phyloP scores from a whole-genome alignment of 2,797 vertebrate genomes.

The Sebastolobus altivelis region DNA sequence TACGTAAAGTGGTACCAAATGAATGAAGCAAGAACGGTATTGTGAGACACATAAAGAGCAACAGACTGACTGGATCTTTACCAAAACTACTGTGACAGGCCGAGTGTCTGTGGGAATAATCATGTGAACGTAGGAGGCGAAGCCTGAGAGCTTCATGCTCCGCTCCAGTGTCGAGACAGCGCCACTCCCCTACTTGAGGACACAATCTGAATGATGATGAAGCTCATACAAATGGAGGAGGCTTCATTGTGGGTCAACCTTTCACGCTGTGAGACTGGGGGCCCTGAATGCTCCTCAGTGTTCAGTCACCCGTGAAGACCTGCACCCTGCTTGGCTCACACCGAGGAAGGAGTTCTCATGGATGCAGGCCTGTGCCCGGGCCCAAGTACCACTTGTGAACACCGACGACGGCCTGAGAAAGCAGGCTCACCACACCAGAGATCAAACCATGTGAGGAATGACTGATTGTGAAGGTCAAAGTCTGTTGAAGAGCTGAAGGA shows the following conservation, averaged over 20 bases:
- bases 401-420: constrained; percentile 48
- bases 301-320: constrained; percentile 79
- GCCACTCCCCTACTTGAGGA: constrained; percentile 70
- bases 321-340: constrained; percentile 67
- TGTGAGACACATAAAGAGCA: constrained; percentile 9
- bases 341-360: constrained; percentile 74
- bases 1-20: constrained; percentile 6
- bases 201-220: constrained; percentile 76
- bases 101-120: constrained; percentile 65
- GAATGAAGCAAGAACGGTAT: constrained; percentile 4
- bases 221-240: constrained; percentile 71
- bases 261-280: constrained; percentile 73
- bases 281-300: constrained; percentile 74
- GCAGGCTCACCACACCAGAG: constrained; percentile 17
- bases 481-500: constrained; percentile 4
- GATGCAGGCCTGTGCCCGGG: constrained; percentile 40
- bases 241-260: constrained; percentile 76
- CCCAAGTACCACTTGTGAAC: constrained; percentile 47
- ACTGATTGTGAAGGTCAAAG: constrained; percentile 16
- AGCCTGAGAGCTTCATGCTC: constrained; percentile 37
- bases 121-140: constrained; percentile 42
- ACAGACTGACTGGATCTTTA: constrained; percentile 27
- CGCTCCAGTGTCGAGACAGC: constrained; percentile 47
- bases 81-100: constrained; percentile 37
- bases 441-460: constrained; percentile 28